phyloP scores from a whole-genome alignment of 1,140 invertebrate species.

The Platorchestia sp. region DNA sequence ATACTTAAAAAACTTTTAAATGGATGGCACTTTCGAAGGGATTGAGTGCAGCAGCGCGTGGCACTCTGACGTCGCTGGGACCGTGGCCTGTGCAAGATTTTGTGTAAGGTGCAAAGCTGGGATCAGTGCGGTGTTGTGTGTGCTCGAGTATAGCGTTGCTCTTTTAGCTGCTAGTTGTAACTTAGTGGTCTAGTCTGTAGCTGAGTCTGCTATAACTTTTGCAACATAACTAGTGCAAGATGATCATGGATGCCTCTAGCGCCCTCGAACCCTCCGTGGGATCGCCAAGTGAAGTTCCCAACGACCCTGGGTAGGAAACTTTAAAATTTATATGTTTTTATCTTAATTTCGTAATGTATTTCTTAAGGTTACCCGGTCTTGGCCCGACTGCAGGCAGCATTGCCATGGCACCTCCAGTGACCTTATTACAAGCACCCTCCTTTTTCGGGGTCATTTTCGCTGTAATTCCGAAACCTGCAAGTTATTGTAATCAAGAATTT shows the following conservation, averaged over 20 bases:
- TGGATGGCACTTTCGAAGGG: neutral
- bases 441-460: neutral
- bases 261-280: conserved; percentile 67
- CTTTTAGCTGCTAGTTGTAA: conserved; percentile 68
- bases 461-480: neutral
- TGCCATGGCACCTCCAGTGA: neutral
- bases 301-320: conserved; percentile 67
- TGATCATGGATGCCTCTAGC: conserved; percentile 67
- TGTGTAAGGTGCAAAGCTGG: conserved; percentile 59
- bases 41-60: neutral
- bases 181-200: conserved; percentile 67
- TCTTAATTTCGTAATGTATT: conserved; percentile 1
- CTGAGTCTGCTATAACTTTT: conserved; percentile 66
- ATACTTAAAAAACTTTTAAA: neutral
- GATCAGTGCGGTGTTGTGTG: conserved; percentile 66
- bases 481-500: neutral
- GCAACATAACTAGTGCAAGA: conserved; percentile 57
- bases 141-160: conserved; percentile 67
- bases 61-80: conserved; percentile 57
- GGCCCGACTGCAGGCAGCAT: neutral
- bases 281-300: conserved; percentile 67
- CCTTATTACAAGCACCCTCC: conserved; percentile 16
- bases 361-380: conserved; percentile 2
- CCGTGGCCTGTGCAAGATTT: conserved; percentile 66
- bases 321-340: neutral